These are phyloP conservation scores for Chlamydotis undulata DNA, from an alignment of 2,113 vertebrate species.

Conservation along the genomic window DNA sequence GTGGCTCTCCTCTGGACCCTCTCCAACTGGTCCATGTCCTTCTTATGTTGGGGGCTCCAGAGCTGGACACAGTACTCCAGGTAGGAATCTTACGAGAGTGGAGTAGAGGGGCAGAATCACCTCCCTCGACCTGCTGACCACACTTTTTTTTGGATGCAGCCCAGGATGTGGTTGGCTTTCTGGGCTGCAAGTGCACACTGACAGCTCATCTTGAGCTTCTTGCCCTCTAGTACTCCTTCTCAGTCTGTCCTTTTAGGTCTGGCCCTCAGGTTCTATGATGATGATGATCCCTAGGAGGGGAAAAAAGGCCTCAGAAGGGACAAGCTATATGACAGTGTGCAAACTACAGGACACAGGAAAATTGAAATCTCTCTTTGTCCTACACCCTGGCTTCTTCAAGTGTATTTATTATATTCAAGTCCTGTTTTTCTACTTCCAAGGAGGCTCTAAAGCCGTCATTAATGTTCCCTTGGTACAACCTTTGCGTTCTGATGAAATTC, in stretches of 20 bases:
- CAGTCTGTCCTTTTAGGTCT: not conserved
- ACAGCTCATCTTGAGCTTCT: too few relatives aligned
- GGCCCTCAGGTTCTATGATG: not conserved
- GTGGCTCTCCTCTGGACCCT: too few relatives aligned
- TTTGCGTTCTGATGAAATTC: not conserved
- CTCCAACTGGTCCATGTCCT: too few relatives aligned
- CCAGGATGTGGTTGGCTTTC: too few relatives aligned
- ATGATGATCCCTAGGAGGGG: not conserved
- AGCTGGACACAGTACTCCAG: too few relatives aligned
- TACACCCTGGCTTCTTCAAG: not conserved
- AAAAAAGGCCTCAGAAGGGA: not conserved
- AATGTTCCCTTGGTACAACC: not conserved
- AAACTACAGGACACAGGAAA: not conserved
- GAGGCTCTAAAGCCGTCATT: not conserved
- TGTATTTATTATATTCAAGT: not conserved
- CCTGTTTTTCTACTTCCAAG: not conserved
- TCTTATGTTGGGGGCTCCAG: too few relatives aligned
- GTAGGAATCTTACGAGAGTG: too few relatives aligned
- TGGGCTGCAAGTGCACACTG: too few relatives aligned
- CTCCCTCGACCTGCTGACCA: too few relatives aligned
- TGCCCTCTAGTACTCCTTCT: too few relatives aligned
- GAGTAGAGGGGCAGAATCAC: too few relatives aligned
- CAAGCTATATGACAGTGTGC: not conserved
- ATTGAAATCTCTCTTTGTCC: not conserved
- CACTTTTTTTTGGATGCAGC: too few relatives aligned